Conservation (phyloP, 2,113 vertebrate species). For the Ondatra zibethicus region DNA sequence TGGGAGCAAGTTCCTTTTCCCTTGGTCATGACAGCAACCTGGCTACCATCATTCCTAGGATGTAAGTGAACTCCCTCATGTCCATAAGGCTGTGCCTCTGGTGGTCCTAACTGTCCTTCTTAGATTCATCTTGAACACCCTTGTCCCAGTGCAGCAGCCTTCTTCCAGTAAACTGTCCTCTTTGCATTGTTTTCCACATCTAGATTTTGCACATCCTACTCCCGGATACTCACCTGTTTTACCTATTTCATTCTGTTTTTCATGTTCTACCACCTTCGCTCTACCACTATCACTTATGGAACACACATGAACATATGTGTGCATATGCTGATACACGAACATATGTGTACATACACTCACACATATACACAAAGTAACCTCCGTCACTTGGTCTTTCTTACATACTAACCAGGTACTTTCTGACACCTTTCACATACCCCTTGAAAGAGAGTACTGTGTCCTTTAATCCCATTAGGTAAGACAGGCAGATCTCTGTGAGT, state of each 20-base stretch:
- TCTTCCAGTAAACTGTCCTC: neutral
- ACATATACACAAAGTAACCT: neutral
- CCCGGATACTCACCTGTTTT: neutral
- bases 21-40: neutral
- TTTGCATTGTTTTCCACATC: neutral
- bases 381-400: neutral
- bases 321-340: neutral
- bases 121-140: neutral
- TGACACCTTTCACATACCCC: neutral
- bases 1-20: neutral
- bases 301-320: neutral
- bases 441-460: neutral
- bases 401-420: neutral
- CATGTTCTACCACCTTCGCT: neutral
- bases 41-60: neutral
- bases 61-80: neutral
- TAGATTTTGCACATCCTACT: too few relatives aligned
- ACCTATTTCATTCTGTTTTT: neutral
- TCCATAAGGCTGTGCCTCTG: neutral
- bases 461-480: neutral
- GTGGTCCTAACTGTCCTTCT: neutral
- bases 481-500: neutral
- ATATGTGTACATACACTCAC: neutral
- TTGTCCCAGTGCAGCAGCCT: neutral
- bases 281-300: neutral